phyloP scores from a whole-genome alignment of 64 coral and sea anemone species.

The Stichodactyla mertensii region DNA sequence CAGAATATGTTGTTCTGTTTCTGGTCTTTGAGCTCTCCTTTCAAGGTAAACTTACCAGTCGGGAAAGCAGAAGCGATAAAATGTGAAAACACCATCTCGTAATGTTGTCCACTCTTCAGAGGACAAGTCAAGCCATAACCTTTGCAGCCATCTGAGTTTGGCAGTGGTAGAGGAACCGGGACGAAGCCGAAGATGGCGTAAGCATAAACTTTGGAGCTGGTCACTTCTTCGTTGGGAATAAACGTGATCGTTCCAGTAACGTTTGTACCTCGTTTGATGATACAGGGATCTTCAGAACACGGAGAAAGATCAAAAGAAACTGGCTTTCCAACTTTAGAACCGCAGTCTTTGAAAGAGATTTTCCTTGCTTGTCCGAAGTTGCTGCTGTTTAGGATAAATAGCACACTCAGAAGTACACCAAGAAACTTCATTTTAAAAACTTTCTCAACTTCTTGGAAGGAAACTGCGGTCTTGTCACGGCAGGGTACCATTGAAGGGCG shows the following conservation, averaged over 20 bases:
- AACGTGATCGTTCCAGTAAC: constrained; percentile 34
- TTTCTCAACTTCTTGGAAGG: not conserved
- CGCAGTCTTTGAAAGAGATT: constrained; percentile 16
- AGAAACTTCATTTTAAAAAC: not conserved
- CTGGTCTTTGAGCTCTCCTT: constrained; percentile 55
- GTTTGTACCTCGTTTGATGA: constrained; percentile 45
- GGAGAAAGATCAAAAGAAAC: constrained; percentile 46
- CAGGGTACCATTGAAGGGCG: too few species aligned
- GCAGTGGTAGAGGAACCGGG: constrained; percentile 45
- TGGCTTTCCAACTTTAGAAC: constrained; percentile 30
- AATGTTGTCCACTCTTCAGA: constrained; percentile 43
- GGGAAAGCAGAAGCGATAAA: constrained; percentile 29
- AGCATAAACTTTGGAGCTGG: constrained; percentile 42
- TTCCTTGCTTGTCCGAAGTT: not conserved
- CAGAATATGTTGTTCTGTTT: constrained; percentile 33
- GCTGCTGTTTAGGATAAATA: not conserved
- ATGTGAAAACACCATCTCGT: constrained; percentile 26
- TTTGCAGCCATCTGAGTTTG: constrained; percentile 51
- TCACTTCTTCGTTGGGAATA: constrained; percentile 49
- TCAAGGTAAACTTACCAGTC: constrained; percentile 17
- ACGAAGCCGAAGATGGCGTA: constrained; percentile 48
- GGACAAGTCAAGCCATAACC: constrained; percentile 57
- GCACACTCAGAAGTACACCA: not conserved
- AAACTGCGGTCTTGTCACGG: too few species aligned
- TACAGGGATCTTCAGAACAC: constrained; percentile 60